These are phyloP conservation scores for Gonocerus acuteangulatus DNA, from an alignment of 2,888 invertebrate genomes.

Conservation along the genomic window DNA sequence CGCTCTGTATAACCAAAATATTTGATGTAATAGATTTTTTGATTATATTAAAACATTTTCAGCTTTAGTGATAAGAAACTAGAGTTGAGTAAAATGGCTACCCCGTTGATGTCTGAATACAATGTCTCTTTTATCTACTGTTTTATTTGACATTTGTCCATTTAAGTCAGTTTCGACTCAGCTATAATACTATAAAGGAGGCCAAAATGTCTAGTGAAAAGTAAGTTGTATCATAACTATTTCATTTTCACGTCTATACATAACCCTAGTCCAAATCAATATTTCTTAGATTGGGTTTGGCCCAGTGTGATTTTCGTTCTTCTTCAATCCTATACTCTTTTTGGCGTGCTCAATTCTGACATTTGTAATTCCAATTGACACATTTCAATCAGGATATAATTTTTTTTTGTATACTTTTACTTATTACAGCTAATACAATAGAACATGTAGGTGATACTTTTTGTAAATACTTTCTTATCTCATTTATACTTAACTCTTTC, in stretches of 20 bases:
- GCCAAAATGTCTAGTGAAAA: constrained; percentile 21
- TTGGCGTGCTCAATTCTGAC: too few relatives aligned
- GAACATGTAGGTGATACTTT: constrained; percentile 1
- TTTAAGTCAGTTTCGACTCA: constrained; percentile 1
- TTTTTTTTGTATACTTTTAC: too few relatives aligned
- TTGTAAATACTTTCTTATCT: too few relatives aligned
- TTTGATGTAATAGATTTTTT: too few relatives aligned
- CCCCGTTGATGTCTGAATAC: constrained; percentile 17
- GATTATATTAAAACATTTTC: too few relatives aligned
- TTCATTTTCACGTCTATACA: not conserved
- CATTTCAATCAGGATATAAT: too few relatives aligned
- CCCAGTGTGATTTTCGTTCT: constrained; percentile 3
- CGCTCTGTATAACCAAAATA: too few relatives aligned
- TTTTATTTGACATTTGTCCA: constrained; percentile 15
- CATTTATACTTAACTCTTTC: too few relatives aligned
- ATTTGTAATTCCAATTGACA: too few relatives aligned
- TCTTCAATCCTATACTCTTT: not conserved
- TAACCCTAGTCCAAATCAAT: constrained; percentile 24
- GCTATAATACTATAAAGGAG: not conserved
- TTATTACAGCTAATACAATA: too few relatives aligned
- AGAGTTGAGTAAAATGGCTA: constrained; percentile 15
- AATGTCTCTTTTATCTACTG: constrained; percentile 18
- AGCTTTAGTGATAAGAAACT: constrained; percentile 17
- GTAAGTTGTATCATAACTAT: constrained; percentile 3
- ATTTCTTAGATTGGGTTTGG: constrained; percentile 22